Evolutionary conservation across 1,140 invertebrate genomes (phyloP), one percentile per base, ranked within the genome.

Genomic region (Acromyrmex charruanus): DNA sequence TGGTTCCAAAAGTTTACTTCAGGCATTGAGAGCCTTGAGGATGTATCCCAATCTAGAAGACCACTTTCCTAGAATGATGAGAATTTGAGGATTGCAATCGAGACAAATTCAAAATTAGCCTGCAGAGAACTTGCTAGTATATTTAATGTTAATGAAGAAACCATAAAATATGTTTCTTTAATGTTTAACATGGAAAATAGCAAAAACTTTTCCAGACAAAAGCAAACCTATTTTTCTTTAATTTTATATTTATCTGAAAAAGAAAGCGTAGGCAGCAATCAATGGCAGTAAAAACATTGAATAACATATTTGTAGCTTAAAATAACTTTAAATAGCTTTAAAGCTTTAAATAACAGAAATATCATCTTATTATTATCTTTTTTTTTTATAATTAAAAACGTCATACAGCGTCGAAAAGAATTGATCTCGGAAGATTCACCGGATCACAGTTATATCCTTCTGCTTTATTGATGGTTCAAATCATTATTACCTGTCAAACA

Each of bases 401-500:
- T 72, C 55, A 14, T 53, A 10, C 18, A 3, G 4, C 12, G 16
- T 49, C 6, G 25, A 21, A 14, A 65, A 49, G n/a, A 39, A 35
- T 39, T 35, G 28, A 49, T 39, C 28, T 55, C 28, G 3, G 18
- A 80, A 59, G 21, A 81, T 31, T 59, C 16, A 58, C 61, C 44
- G 61, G 7, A 28, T 80, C 21, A 16, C 31, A 69, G 18, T 82
- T 28, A 55, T 59, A 16, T 31, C 49, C 7, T 28, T 44, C 25
- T 59, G 31, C 12, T 31, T 82, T 59, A 75, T 74, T 49, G 58
- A 61, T 18, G 66, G n/a, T 44, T 31, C 2, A 72, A 71, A 16
- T 81, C 55, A 21, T 25, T 39, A 65, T 77, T 63, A 51, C 49
- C 31, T 80, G 53, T 86, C 53, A 51, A 71, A 44, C 16, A 51